phyloP scores from a whole-genome alignment of 2,113 vertebrate genomes.

The Pundamilia nyererei region DNA sequence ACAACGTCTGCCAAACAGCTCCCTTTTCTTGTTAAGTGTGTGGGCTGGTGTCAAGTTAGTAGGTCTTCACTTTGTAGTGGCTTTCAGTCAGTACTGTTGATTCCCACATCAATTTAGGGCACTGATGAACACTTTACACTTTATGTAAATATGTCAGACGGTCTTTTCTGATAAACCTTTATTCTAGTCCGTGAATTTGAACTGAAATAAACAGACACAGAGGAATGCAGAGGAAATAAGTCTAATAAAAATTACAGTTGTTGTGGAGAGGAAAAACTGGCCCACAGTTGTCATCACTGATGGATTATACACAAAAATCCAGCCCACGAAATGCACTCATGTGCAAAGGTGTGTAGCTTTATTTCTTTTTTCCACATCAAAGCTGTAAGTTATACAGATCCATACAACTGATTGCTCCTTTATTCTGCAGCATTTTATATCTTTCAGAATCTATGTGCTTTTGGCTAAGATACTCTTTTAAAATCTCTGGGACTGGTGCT shows the following conservation, averaged over 20 bases:
- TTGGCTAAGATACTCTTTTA: not conserved
- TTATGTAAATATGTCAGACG: not conserved
- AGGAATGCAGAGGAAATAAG: not conserved
- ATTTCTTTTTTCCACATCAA: not conserved
- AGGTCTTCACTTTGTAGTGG: not conserved
- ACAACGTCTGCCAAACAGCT: slow-evolving; percentile 22
- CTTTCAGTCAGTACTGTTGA: not conserved
- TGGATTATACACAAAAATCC: not conserved
- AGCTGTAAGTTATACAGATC: not conserved
- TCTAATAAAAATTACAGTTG: not conserved
- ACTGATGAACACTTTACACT: not conserved
- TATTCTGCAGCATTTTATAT: not conserved
- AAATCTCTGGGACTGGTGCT: not conserved
- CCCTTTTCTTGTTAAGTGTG: not conserved
- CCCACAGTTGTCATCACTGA: not conserved
- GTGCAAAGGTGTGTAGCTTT: not conserved
- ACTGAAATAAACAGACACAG: not conserved
- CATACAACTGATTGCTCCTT: not conserved
- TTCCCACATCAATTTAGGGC: not conserved
- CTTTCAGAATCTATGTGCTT: not conserved
- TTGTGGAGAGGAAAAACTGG: not conserved
- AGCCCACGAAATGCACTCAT: not conserved
- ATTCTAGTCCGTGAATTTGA: not conserved
- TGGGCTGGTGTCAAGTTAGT: slow-evolving; percentile 10
- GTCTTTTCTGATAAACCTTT: not conserved